Base-by-base conservation (phyloP, 1,140 invertebrate genomes). In the Drosophila sturtevanti region DNA sequence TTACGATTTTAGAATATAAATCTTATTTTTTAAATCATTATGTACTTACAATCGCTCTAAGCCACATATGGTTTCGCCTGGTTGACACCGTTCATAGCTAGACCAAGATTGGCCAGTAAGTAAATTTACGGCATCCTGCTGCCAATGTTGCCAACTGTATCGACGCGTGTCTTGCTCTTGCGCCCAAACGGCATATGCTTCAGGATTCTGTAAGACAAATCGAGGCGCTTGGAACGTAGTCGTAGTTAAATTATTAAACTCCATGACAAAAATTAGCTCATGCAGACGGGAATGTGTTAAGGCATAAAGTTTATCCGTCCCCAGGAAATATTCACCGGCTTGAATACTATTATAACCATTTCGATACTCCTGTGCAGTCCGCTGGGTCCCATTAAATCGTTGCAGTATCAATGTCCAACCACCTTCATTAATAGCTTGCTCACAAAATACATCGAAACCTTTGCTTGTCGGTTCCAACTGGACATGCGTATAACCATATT, bases 381-480 rank as follows among this genome's bases (percentile, higher is more conserved):
- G 68, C 2, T 10, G 7, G 2, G 72, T 71, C 10, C 61, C 72
- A 14, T 74, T 72, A n/a, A 71, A 71, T 22, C 68, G 54, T 22
- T 74, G 68, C 2, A 74, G 27, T 0, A 74, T 44, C 54, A 74
- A 18, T 4, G 68, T 74, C 72, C 72, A 74, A 14, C 72, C 68
- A 0, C 72, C 68, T 9, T 74, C 44, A 5, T 71, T 38, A 3
- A 64, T 24, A 1, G 55, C 68, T 55, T 73, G 71, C 35, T 73
- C 71, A 18, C 71, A 73, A n/a, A 73, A 73, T 0, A 73, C 71
- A 12, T 71, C 71, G 10, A 73, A 73, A 1, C 68, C 52, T 10
- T 59, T 51, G 35, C 71, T 71, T 16, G 9, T 9, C 22, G 63
- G 21, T 24, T 73, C 71, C 54, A 71, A 44, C n/a, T 73, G 71